phyloP scores from a whole-genome alignment of 30 jellyfish, hydroid and myxozoan genomes.

The Aurelia sp. region DNA sequence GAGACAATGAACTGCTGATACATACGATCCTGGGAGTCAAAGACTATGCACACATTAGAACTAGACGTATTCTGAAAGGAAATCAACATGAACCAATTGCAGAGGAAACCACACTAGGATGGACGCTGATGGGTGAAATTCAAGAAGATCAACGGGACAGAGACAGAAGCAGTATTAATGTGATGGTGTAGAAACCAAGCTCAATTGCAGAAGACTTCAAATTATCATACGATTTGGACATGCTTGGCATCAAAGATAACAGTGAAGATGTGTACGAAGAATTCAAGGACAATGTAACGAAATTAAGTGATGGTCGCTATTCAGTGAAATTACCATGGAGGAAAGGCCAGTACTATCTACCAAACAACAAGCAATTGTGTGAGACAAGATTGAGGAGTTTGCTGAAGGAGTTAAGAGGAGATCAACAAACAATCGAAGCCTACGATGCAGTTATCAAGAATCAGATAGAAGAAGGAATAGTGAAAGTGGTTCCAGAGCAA shows the following conservation, averaged over 20 bases:
- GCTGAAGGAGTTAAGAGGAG: too few species aligned
- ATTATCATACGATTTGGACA: constrained; percentile 10
- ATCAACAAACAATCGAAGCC: too few species aligned
- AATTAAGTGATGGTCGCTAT: constrained; percentile 30
- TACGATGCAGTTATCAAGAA: constrained; percentile 3
- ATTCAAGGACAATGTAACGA: constrained; percentile 18
- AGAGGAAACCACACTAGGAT: constrained; percentile 49
- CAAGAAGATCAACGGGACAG: constrained; percentile 1
- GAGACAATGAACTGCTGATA: constrained; percentile 23
- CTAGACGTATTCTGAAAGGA: constrained; percentile 33
- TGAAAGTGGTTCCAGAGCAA: constrained; percentile 19
- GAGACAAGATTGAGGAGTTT: too few species aligned
- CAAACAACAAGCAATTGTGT: too few species aligned
- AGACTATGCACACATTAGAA: constrained; percentile 38
- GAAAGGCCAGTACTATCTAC: constrained; percentile 21
- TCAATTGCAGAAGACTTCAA: constrained; percentile 10
- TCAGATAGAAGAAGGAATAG: constrained; percentile 16
- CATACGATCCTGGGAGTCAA: constrained; percentile 58
- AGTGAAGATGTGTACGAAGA: constrained; percentile 41
- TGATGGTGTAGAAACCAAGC: constrained; percentile 14
- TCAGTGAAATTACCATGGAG: constrained; percentile 58
- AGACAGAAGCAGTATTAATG: not conserved
- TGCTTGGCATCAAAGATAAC: constrained; percentile 38
- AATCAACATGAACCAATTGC: constrained; percentile 28
- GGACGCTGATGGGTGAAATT: constrained; percentile 46